phyloP scores from a whole-genome alignment of 2,888 invertebrate species.

The Agrotis ipsilon region DNA sequence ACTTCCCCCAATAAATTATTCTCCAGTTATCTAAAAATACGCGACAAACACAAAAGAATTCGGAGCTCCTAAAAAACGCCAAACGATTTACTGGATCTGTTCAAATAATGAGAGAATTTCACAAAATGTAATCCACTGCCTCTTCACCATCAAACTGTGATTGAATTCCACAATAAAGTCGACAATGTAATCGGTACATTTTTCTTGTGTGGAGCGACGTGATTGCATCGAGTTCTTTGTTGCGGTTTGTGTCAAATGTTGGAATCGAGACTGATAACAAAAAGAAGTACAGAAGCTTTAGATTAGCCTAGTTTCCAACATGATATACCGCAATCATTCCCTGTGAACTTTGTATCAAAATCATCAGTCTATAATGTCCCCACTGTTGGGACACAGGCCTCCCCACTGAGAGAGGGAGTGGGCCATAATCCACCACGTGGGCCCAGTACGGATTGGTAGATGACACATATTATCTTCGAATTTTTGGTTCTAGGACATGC shows the following conservation, averaged over 20 bases:
- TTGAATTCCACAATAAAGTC: conserved; percentile 43
- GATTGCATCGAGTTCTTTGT: conserved; percentile 52
- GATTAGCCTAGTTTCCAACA: neutral
- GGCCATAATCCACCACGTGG: no score
- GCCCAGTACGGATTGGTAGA: no score
- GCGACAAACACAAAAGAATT: conserved; percentile 4
- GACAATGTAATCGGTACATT: conserved; percentile 51
- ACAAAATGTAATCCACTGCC: conserved; percentile 32
- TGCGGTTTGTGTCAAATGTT: conserved; percentile 25
- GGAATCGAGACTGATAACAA: neutral
- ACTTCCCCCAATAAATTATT: neutral
- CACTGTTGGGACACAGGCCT: no score
- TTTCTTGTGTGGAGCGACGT: conserved; percentile 40
- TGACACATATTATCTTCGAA: no score
- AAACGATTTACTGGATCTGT: conserved; percentile 15
- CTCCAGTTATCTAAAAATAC: neutral
- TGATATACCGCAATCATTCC: neutral
- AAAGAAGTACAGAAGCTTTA: conserved; percentile 15
- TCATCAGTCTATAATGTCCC: no score
- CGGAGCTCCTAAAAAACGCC: neutral
- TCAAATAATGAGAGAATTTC: conserved; percentile 22
- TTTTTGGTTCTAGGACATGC: no score
- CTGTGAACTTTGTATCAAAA: no score
- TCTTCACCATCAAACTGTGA: conserved; percentile 24
- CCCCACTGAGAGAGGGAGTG: no score